A percentile compares a stretch with the other conserved stretches of the same genome.
Evolutionary conservation across 2,888 invertebrate species (phyloP).

Genomic region (Gymnosoma rotundatum): DNA sequence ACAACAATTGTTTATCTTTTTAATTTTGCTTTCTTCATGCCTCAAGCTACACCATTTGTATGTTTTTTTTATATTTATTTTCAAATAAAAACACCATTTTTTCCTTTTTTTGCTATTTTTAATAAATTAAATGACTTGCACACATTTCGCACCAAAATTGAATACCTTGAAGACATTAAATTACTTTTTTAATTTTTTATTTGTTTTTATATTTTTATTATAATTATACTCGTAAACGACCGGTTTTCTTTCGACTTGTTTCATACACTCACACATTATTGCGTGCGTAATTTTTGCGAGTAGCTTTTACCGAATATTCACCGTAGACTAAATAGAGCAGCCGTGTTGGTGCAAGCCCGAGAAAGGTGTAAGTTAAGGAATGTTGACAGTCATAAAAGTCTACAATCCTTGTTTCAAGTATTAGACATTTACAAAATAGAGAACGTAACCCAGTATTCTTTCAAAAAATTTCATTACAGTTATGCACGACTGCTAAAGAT

Average conservation of each 20-base stretch:
- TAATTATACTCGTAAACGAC: slow-evolving; percentile 10
- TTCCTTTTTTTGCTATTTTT: background rate
- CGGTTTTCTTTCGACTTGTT: slow-evolving; percentile 33
- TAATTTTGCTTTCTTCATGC: slow-evolving; percentile 11
- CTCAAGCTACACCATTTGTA: background rate
- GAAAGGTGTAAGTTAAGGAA: slow-evolving; percentile 67
- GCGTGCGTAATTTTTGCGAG: slow-evolving; percentile 72
- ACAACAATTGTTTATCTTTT: background rate
- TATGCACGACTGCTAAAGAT: background rate
- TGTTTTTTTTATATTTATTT: no score
- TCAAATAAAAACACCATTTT: background rate
- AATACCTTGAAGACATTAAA: background rate
- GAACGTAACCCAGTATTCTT: slow-evolving; percentile 20
- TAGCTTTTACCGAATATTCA: slow-evolving; percentile 79
- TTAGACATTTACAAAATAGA: slow-evolving; percentile 22
- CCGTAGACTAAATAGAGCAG: slow-evolving; percentile 78
- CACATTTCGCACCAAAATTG: background rate
- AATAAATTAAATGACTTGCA: slow-evolving; percentile 19
- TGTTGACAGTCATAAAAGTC: slow-evolving; percentile 48
- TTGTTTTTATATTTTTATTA: no score
- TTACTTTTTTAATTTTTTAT: background rate
- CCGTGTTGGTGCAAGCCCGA: slow-evolving; percentile 73
- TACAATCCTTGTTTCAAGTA: slow-evolving; percentile 32
- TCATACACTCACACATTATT: slow-evolving; percentile 63
- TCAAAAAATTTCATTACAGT: slow-evolving; percentile 22